phyloP scores from a whole-genome alignment of 2,888 invertebrate genomes.

The Lutraria lutraria region DNA sequence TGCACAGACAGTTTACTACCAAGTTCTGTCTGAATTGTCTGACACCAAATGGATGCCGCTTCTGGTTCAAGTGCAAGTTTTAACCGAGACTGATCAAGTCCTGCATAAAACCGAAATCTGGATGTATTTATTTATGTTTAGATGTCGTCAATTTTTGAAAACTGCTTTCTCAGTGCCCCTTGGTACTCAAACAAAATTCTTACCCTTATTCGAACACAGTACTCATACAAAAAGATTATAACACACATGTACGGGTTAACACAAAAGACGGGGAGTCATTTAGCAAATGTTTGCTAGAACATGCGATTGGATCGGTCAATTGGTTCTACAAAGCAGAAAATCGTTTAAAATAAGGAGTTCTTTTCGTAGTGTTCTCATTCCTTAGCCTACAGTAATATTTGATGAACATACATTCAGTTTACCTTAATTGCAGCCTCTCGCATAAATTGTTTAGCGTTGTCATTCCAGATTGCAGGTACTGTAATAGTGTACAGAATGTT shows the following conservation, averaged over 20 bases:
- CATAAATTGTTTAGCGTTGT: not conserved
- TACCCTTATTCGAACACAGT: no score
- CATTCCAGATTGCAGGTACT: not conserved
- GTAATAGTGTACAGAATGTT: not conserved
- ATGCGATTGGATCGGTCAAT: no score
- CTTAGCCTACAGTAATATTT: no score
- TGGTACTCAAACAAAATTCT: no score
- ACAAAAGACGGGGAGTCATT: not conserved
- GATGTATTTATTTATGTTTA: no score
- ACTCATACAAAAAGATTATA: not conserved
- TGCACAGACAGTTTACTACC: no score
- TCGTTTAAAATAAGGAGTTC: not conserved
- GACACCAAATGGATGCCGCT: slow-evolving; percentile 34
- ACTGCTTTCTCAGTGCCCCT: no score
- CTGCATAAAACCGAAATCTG: slow-evolving; percentile 14
- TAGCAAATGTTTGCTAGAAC: not conserved
- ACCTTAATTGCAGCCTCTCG: not conserved
- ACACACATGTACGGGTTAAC: not conserved
- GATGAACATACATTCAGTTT: not conserved
- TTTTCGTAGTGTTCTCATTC: no score
- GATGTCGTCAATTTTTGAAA: no score
- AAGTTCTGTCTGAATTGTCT: not conserved
- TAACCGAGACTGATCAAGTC: not conserved
- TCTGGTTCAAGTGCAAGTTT: slow-evolving; percentile 24
- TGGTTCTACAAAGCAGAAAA: not conserved